A percentile compares a stretch with the other conserved stretches of the same genome.
phyloP scores from a whole-genome alignment of 2,797 vertebrate species.

The Mus minutoides region DNA sequence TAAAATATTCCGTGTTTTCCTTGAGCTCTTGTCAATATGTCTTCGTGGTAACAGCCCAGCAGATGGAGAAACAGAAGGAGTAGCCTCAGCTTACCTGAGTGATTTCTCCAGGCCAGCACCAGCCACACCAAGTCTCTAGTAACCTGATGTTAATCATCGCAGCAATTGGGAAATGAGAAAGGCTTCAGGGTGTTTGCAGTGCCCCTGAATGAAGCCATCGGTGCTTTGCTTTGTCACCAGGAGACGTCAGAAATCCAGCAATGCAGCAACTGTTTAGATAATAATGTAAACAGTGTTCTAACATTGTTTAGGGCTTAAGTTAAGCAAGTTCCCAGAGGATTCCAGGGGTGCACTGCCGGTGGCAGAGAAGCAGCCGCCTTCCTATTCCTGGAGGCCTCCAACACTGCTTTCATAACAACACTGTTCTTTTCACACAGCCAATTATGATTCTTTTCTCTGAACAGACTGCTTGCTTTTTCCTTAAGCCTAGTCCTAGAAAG shows the following conservation, averaged over 20 bases:
- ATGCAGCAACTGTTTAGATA: conserved; percentile 42
- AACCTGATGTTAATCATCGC: conserved; percentile 36
- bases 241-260: conserved; percentile 26
- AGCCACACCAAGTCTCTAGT: background rate
- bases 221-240: conserved; percentile 29
- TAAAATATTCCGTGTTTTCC: conserved; percentile 92
- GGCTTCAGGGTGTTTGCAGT: background rate
- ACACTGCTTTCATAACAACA: background rate
- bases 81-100: conserved; percentile 88
- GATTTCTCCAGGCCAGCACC: conserved; percentile 75
- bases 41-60: conserved; percentile 90
- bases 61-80: conserved; percentile 86
- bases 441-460: background rate
- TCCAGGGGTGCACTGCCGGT: background rate
- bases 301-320: background rate
- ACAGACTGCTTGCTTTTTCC: background rate
- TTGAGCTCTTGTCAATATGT: conserved; percentile 92
- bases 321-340: conserved; percentile 2
- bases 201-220: background rate
- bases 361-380: background rate
- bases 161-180: conserved; percentile 58
- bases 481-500: background rate
- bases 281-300: conserved; percentile 52
- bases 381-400: background rate
- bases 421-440: conserved; percentile 19